Evolutionary conservation across 2,113 vertebrate genomes (phyloP), one percentile per base, ranked within the genome.

Genomic region (Lichenostomus cassidix): DNA sequence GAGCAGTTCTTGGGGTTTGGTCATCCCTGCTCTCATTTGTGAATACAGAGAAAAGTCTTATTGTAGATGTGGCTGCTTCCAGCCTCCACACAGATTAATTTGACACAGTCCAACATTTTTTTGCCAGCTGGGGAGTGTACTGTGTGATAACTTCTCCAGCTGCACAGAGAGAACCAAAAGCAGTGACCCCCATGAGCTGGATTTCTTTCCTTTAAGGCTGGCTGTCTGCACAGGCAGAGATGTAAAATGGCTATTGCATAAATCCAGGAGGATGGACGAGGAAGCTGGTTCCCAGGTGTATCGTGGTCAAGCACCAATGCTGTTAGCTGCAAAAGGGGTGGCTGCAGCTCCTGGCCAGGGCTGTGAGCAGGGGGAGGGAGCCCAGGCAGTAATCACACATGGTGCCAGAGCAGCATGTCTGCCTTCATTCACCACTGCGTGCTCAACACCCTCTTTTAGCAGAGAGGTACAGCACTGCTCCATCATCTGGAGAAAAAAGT

Each of bases 371-470:
- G 53, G 47, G 35, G 22, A 73, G 10, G n/a, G 39, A 80, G 37
- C 6, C 25, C 2, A 3, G 44, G 42, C 35, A 80, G 59, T 3
- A 1, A 35, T 14, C 10, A 10, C 7, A 41, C 19, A 1, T 2
- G 8, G 58, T 74, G 55, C 41, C 76, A 31, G 44, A 86, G 49
- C 53, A 76, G 28, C 46, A 27, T 3, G 12, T 31, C 15, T n/a
- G 19, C 59, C 29, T 41, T 31, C 27, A 39, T 28, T 56, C 4
- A 1, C 64, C 22, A 3, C 7, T 0, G 0, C 5, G 14, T 7
- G 33, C 53, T 86, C n/a, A 12, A 50, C 10, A 37, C 12, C 6
- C 27, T 20, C 3, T 42, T 77, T 41, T 14, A 67, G 15, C 15
- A 46, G 74, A 23, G 42, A 50, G 3, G 16, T 39, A 80, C 47